These are phyloP conservation scores for Drosophila emarginata DNA, from an alignment of 2,888 invertebrate species.

Conservation along the genomic window DNA sequence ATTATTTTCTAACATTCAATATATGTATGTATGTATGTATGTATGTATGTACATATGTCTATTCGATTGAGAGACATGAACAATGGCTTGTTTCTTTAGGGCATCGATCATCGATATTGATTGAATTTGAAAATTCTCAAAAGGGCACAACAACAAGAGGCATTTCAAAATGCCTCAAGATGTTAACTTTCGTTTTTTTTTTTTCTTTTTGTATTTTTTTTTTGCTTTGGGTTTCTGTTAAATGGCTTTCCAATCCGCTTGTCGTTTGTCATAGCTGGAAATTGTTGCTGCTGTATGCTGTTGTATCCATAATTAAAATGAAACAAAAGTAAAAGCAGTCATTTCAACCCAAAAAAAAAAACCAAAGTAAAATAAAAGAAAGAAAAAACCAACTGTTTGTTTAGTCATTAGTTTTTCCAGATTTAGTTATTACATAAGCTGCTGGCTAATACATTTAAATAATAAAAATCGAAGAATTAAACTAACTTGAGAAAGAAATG, in stretches of 20 bases:
- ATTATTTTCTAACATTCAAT: too few species aligned
- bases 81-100: not conserved
- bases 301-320: constrained; percentile 56
- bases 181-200: constrained; percentile 12
- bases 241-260: constrained; percentile 53
- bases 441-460: not conserved
- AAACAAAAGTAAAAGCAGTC: constrained; percentile 64
- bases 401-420: constrained; percentile 27
- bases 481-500: too few species aligned
- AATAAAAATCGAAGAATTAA: not conserved
- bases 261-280: constrained; percentile 58
- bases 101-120: constrained; percentile 1
- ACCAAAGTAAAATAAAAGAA: not conserved
- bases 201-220: constrained; percentile 11
- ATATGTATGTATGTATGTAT: not conserved
- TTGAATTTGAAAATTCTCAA: constrained; percentile 16
- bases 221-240: constrained; percentile 18
- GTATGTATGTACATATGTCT: not conserved
- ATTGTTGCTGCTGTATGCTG: constrained; percentile 22
- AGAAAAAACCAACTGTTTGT: constrained; percentile 27
- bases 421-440: constrained; percentile 1
- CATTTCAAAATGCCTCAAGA: not conserved
- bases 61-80: not conserved
- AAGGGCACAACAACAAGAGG: constrained; percentile 7
- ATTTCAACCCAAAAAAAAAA: constrained; percentile 13